Base-by-base conservation (phyloP, 2,113 vertebrate genomes). In the Halcyon malimbica region DNA sequence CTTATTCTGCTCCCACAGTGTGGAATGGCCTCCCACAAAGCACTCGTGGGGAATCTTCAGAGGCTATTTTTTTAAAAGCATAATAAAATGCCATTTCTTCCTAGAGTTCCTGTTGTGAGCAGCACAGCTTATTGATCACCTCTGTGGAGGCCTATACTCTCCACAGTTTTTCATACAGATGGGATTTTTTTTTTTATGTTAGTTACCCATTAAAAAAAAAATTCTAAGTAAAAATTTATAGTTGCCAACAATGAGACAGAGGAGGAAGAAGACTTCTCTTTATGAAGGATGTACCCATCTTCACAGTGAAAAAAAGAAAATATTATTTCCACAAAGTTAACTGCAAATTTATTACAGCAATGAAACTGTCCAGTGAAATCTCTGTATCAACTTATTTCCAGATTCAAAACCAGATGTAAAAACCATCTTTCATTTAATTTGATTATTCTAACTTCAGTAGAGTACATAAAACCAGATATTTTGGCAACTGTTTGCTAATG, bases 11-110 rank as follows among this genome's bases (percentile, higher is more conserved):
- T 94, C 83, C 90, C 35, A 42, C 85, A 91, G n/a, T 59, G 69
- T 76, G 87, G 82, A 96, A 97, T 70, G 76, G 77, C 74, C 94
- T 97, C 95, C 94, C 90, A 93, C 95, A 93, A 97, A 83, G 83
- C 41, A 73, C 67, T n/a, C 23, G 2, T 64, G 86, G 44, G 74
- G 46, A 90, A 93, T 69, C 83, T 85, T 83, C 65, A 65, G 56
- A 78, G 41, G 20, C 74, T 96, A 74, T 82, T 92, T 93, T 93
- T 84, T 83, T 39, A 89, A 83, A 93, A 97, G 54, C 42, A 60
- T 86, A 91, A 70, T 89, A 93, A 93, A 93, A 93, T 73, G 57
- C 50, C 68, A 76, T 75, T 96, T 96, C 83, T 96, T 94, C 65
- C 76, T 89, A 16, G 46, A 77, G 28, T 81, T 94, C 92, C 23